Evolutionary conservation across 2,113 vertebrate species (phyloP).

Genomic region (Pogona vitticeps): DNA sequence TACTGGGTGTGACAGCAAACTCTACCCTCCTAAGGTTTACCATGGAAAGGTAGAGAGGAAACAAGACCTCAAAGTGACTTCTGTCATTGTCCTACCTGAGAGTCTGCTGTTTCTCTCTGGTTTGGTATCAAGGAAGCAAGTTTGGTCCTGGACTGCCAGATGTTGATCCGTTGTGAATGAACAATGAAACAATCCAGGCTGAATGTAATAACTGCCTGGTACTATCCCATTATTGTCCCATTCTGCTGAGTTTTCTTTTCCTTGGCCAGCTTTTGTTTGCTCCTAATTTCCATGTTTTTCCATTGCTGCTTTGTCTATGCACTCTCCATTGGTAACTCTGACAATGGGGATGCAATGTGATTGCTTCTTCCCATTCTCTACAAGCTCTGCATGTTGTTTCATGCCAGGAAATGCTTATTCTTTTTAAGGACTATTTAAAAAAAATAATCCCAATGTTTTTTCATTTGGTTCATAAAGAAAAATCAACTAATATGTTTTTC

Average conservation of each 20-base stretch:
- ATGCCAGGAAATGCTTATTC: neutral
- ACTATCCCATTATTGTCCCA: neutral
- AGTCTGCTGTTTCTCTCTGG: neutral
- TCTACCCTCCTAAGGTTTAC: neutral
- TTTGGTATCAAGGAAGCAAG: neutral
- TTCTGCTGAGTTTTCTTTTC: neutral
- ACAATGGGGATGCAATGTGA: slow-evolving; percentile 20
- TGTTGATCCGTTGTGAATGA: neutral
- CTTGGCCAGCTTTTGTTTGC: neutral
- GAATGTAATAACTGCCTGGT: neutral
- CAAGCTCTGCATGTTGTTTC: slow-evolving; percentile 44
- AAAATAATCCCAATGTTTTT: neutral
- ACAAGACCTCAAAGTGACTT: neutral
- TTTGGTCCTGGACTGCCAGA: neutral
- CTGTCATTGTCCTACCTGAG: neutral
- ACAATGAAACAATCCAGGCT: neutral
- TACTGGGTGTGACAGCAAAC: too few species aligned
- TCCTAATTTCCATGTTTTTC: slow-evolving; percentile 24
- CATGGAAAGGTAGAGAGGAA: neutral
- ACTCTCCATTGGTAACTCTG: neutral
- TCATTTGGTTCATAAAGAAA: slow-evolving; percentile 14
- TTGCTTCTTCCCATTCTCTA: slow-evolving; percentile 40
- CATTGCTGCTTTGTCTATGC: slow-evolving; percentile 45
- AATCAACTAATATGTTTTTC: slow-evolving; percentile 65
- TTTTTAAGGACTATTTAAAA: neutral